Evolutionary conservation across 1,140 invertebrate genomes (phyloP).

Genomic region (Zeugodacus cucurbitae): DNA sequence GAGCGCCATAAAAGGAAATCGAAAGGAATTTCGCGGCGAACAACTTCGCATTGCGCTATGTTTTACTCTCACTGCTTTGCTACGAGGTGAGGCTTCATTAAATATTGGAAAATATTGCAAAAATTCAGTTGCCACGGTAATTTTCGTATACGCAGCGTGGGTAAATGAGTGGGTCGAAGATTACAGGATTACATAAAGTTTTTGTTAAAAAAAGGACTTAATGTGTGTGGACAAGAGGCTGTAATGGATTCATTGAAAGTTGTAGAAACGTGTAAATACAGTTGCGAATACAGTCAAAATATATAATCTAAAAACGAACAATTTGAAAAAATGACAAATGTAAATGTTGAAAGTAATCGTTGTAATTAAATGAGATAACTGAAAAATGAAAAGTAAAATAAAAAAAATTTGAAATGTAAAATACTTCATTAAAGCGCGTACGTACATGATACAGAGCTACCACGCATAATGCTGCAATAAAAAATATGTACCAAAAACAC

Average conservation of each 20-base stretch:
- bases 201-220: background rate
- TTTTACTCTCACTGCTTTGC: background rate
- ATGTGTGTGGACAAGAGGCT: too few species aligned
- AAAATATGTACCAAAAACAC: background rate
- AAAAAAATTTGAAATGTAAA: background rate
- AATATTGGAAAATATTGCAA: background rate
- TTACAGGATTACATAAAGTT: background rate
- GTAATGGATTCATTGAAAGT: too few species aligned
- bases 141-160: background rate
- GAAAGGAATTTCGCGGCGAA: background rate
- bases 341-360: background rate
- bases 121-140: background rate
- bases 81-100: background rate
- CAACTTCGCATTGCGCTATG: background rate
- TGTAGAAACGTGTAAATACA: too few species aligned
- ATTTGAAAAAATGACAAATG: background rate
- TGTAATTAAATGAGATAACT: background rate
- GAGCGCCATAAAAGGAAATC: conserved; percentile 11
- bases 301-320: too few species aligned
- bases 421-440: background rate
- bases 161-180: background rate
- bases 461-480: background rate
- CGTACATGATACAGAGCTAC: background rate
- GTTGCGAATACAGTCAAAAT: too few species aligned
- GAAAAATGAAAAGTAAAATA: background rate